Evolutionary conservation across 2,888 invertebrate genomes (phyloP), one percentile per base, ranked within the genome.

Genomic region (Limnephilus auricula): DNA sequence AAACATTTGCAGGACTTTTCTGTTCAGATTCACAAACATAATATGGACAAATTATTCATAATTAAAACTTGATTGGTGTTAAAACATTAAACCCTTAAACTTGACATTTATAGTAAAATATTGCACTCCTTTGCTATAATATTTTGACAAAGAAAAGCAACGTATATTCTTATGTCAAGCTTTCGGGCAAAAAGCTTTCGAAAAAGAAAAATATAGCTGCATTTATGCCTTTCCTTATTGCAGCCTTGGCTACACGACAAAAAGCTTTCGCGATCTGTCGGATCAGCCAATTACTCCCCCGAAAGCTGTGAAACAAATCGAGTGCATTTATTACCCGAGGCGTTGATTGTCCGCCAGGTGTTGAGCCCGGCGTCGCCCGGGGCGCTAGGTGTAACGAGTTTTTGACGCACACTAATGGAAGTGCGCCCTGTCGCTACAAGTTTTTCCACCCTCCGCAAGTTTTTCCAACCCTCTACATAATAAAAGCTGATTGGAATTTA

Each of bases 401-500:
- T 92, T 92, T 90, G 92, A 92, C 92, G 88, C 91, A 65, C 65
- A 65, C 65, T 65, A 25, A 65, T 65, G 65, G 65, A 65, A 65
- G 25, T 25, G 45, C 90, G 50, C 84, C 84, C 82, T 34, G 25
- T 32, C 32, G 31, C 82, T 82, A 31, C 31, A 80, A 86, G 65
- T 65, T 65, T 65, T 65, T 65, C 65, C 65, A 65, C 31, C 80
- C 45, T 45, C 45, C 37, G 31, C 15, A 80, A 86, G 65, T 65
- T 65, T 65, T 65, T n/a, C 65, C 65, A n/a, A 18, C 80, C 50
- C 45, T 65, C 25, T 65, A 65, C 85, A 83, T 92, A 91, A 92
- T 87, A 90, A 87, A 90, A 90, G 92, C 45, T 89, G 90, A 92
- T 92, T 91, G 91, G 91, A 92, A 92, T 92, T 92, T 92, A 92